Evolutionary conservation across 2,888 invertebrate genomes (phyloP), one percentile per base, ranked within the genome.

Genomic region (Ypsolopha scabrella): DNA sequence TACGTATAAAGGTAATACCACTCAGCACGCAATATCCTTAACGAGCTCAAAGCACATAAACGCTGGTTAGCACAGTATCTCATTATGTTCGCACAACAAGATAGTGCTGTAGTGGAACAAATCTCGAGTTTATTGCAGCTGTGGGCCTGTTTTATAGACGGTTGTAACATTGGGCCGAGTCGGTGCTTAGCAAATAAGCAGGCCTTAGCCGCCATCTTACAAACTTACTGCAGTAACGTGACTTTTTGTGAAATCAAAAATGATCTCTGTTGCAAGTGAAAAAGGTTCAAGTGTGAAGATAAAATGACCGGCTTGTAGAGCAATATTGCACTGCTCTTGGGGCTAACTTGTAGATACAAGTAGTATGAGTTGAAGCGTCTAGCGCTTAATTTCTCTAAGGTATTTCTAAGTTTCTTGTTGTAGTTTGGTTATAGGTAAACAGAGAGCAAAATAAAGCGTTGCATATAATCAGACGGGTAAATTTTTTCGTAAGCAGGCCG

Each of bases 121-220:
- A 49, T 49, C 41, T 49, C 41, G 24, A 49, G 43, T 48, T 44
- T 48, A 48, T 48, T 37, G 43, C 41, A 36, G 41, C 44, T 41
- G 51, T 46, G 10, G 34, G 35, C 48, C 37, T n/a, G 37, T 48
- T 44, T 44, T 48, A 48, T 48, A 43, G 33, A 14, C 9, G 44
- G 10, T 37, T 33, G 48, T 43, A 48, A 43, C 41, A 35, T 39
- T 24, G 55, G 60, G 54, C 57, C 62, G 57, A 62, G 65, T 64
- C 53, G 61, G 60, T 59, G 61, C 63, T 68, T 60, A 56, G 59
- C 67, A 64, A 68, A 69, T 72, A 72, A 70, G 70, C 66, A 63
- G 58, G 50, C 56, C 51, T 56, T 60, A 57, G 59, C 56, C 50
- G 55, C 55, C 57, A 54, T 10, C 39, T 49, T 39, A 39, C 9